Base-by-base conservation (phyloP, 2,888 invertebrate genomes). In the Eustalomyia histrio region DNA sequence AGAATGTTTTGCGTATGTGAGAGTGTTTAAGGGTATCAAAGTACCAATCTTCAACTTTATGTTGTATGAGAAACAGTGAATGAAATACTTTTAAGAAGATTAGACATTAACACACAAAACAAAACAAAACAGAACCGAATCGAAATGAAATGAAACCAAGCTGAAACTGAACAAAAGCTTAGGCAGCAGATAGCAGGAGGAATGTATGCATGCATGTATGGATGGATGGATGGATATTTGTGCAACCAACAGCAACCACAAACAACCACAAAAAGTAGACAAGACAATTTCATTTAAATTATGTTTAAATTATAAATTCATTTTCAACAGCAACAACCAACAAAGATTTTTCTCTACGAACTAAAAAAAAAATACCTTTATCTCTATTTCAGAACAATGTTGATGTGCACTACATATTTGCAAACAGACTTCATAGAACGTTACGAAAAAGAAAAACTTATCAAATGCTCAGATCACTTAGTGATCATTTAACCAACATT, bases 381-480 rank as follows among this genome's bases (percentile, higher is more conserved):
- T 76, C 80, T 76, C 68, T 80, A 80, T 73, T 76, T 65, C n/a
- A 47, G 63, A 74, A 64, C 69, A 74, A 72, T 69, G 80, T 80
- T 80, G 68, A 80, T 72, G 63, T 35, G 39, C 55, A 50, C 43
- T 57, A 69, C 57, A 58, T 58, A 68, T 29, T 18, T 50, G 17
- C 16, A 33, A 50, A 61, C 61, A 68, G 16, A 14, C 33, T 14
- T 72, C 52, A 35, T 61, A 65, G 73, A 74, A 64, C 29, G 29
- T 29, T 18, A 72, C 24, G 33, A 43, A 64, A 39, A 64, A 50
- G 16, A 39, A 74, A 18, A 29, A 81, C 73, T 78, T 81, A 81
- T 81, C 81, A 81, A 81, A 81, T 78, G 81, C 81, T 81, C 81
- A 81, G 81, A 81, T 81, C 81, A 81, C 81, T 81, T 81, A 81